Base-by-base conservation (phyloP, 2,888 invertebrate genomes). In the Ochropleura leucogaster region DNA sequence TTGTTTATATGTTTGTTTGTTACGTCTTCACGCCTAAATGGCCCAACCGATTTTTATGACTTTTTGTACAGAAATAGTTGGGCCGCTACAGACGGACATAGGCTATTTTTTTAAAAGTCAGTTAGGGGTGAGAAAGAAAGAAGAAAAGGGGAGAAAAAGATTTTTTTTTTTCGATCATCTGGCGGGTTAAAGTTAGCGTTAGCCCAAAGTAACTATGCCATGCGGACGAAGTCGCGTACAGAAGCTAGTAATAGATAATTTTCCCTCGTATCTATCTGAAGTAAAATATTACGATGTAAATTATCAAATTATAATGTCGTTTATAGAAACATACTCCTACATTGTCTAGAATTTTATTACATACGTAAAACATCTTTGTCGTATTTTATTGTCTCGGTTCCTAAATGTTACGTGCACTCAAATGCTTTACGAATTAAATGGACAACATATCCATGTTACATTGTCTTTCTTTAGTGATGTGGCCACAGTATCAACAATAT, bases 321-420 rank as follows among this genome's bases (percentile, higher is more conserved):
- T 44, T 44, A 6, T 1, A 7, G 12, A 44, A 44, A 62, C 44
- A 62, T 44, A 20, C 18, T n/a, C 18, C 14, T 7, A 71, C 76
- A 77, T 77, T 79, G 79, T 77, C 40, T 49, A 46, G 5, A 1
- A 18, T 16, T 71, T 77, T 71, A 79, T 79, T 40, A 63, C 72
- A 46, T 16, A 63, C 62, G 1, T 76, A 46, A 75, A 44, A 79
- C 63, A n/a, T 63, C 76, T 79, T 77, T 77, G 76, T 77, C 40
- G 68, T 68, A 40, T 46, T 72, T 65, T 51, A 71, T 18, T 46
- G 14, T 57, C 18, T 42, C 49, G 46, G 70, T 70, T 63, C 4
- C 46, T 30, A 62, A 62, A 77, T 62, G 20, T 18, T 79, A 51
- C 51, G 55, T 46, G 63, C 55, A 76, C 18, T 62, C 16, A 55